These are phyloP conservation scores for Caenorhabditis drosophilae DNA, from an alignment of 2,888 invertebrate genomes.

Conservation along the genomic window DNA sequence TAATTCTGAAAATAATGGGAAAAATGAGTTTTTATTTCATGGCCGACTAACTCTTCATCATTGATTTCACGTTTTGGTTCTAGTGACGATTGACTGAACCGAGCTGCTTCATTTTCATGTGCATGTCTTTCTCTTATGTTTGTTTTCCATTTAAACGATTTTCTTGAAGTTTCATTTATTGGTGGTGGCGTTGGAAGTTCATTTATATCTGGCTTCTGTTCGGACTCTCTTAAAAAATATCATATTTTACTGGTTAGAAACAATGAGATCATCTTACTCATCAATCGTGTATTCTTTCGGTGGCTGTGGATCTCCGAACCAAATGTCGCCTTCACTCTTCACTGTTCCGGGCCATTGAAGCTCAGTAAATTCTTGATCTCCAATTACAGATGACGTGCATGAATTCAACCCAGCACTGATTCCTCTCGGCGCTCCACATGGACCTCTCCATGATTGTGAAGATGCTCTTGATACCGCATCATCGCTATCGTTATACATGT, in stretches of 20 bases:
- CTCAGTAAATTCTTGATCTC: constrained; percentile 1
- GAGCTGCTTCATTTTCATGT: too few relatives aligned
- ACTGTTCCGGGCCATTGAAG: neutral
- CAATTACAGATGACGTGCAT: neutral
- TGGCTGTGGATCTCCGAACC: constrained; percentile 1
- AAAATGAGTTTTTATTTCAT: constrained; percentile 5
- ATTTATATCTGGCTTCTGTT: constrained; percentile 1
- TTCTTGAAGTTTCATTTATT: neutral
- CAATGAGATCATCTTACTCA: neutral
- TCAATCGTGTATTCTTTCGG: constrained; percentile 4
- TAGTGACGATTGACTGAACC: too few relatives aligned
- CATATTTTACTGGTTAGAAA: neutral
- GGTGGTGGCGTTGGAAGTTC: constrained; percentile 5
- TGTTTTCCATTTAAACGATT: constrained; percentile 14
- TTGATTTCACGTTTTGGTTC: constrained; percentile 6
- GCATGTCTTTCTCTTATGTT: neutral
- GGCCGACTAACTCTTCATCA: neutral
- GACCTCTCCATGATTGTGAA: neutral
- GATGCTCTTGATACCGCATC: constrained; percentile 3
- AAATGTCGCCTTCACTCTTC: neutral
- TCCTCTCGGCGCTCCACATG: neutral
- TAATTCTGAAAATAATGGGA: constrained; percentile 3
- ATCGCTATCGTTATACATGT: neutral
- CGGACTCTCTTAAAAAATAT: neutral
- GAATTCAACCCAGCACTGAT: neutral